Evolutionary conservation across 2,113 vertebrate species (phyloP), one percentile per base, ranked within the genome.

Genomic region (Proteles cristata): DNA sequence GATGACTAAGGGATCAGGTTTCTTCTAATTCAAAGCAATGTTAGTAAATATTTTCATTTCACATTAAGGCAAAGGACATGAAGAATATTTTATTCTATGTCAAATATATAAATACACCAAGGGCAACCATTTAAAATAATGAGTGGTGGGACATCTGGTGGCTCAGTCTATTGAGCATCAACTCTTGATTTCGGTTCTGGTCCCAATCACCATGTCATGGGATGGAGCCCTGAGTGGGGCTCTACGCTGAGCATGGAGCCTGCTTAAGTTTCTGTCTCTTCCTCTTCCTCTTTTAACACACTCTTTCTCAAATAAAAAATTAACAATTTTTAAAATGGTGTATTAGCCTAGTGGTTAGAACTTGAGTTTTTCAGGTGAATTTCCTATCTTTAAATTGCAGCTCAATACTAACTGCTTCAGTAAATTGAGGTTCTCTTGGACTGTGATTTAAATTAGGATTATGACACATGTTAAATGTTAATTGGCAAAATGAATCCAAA

Each of bases 21-120:
- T 71, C 68, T 63, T 92, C 55, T n/a, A 88, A 86, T 15, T 83
- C 16, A 91, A 14, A 50, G 0, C 3, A 65, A 79, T 66, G 53
- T 81, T 90, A 23, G 5, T 93, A 86, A 83, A 85, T 61, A 2
- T 81, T 69, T 94, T 74, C 21, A 85, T 76, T 94, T 96, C 33
- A 85, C 9, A 35, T 73, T 80, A 61, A 94, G 87, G 92, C 2
- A 66, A 89, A 74, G 11, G 2, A 1, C 14, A 50, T 10, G 11
- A 55, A 66, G 74, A 73, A 6, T 77, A 33, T 80, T 74, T 87
- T 79, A 68, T 68, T 87, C 15, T 55, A 2, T 93, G 21, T 94
- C 53, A 91, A 94, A 71, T 65, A 28, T 19, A 33, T 23, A 84
- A 83, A 71, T 23, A 53, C 1, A 28, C 12, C 45, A 77, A 4